These are phyloP conservation scores for Diadophis punctatus DNA, from an alignment of 2,113 vertebrate genomes.

Conservation along the genomic window DNA sequence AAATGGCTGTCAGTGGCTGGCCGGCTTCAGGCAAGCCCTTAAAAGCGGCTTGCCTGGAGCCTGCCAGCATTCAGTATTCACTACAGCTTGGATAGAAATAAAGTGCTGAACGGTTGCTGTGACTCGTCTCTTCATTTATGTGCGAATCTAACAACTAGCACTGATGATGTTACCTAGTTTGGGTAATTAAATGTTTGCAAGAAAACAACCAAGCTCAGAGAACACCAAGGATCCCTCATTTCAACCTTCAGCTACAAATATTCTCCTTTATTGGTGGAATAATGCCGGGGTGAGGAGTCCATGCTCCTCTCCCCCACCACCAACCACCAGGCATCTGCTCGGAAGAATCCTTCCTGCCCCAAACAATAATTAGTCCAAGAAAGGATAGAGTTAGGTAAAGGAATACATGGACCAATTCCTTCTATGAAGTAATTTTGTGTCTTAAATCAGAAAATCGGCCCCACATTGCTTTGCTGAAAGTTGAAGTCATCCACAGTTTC, in stretches of 20 bases:
- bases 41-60: too few species aligned
- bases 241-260: neutral
- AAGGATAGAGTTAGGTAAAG: neutral
- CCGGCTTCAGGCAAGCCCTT: too few species aligned
- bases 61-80: too few species aligned
- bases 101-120: too few species aligned
- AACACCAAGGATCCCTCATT: neutral
- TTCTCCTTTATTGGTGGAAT: neutral
- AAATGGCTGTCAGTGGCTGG: too few species aligned
- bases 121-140: too few species aligned
- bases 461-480: neutral
- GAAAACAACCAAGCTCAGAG: neutral
- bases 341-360: neutral
- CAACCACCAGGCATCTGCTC: neutral
- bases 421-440: neutral
- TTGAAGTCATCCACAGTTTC: neutral
- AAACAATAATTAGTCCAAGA: neutral
- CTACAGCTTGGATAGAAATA: too few species aligned
- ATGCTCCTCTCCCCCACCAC: neutral
- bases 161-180: neutral
- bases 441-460: neutral
- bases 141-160: too few species aligned
- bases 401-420: neutral
- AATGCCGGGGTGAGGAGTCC: neutral
- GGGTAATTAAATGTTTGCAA: neutral